Evolutionary conservation across 2,797 vertebrate species (phyloP), one percentile per base, ranked within the genome.

Genomic region (Miichthys miiuy): DNA sequence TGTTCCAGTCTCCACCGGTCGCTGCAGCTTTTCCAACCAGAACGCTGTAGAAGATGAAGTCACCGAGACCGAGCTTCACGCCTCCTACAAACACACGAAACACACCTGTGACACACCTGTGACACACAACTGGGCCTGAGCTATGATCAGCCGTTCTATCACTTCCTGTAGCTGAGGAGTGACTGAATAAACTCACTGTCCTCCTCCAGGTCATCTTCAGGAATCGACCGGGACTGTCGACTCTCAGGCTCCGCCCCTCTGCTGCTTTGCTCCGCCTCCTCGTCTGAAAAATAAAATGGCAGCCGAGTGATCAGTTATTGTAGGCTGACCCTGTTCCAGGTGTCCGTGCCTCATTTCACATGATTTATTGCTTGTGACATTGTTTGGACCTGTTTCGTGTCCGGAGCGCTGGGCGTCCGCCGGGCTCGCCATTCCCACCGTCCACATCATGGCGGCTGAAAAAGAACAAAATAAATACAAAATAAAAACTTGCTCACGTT

Each of bases 21-120:
- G 97, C 97, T 0, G 97, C 97, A 0, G 98, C 97, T 85, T 99
- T 99, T 27, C 98, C 98, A 42, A 99, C 98, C 81, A 99, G 95
- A 5, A 99, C 98, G 0, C 98, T 99, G 95, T 99, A 99, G 95
- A 99, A 99, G 93, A 99, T 99, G 93, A 99, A 99, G 76, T 99
- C 98, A 7, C 98, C 98, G 1, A 99, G 96, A 25, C 98, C 98
- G 0, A 99, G 95, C 84, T 99, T 99, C 85, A 99, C 96, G 0
- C 98, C 98, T n/a, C 97, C 91, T 92, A 10, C 55, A 65, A 5
- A 64, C 58, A 77, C 60, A 68, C 0, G 5, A 16, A 27, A 76
- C 71, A 62, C 23, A 34, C 3, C 16, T 21, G 58, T 30, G 2
- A 13, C 42, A 5, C 42, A 41, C 41, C 41, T 41, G 38, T 27